These are phyloP conservation scores for Sialis fuliginosa DNA, from an alignment of 2,888 invertebrate genomes.

Conservation along the genomic window DNA sequence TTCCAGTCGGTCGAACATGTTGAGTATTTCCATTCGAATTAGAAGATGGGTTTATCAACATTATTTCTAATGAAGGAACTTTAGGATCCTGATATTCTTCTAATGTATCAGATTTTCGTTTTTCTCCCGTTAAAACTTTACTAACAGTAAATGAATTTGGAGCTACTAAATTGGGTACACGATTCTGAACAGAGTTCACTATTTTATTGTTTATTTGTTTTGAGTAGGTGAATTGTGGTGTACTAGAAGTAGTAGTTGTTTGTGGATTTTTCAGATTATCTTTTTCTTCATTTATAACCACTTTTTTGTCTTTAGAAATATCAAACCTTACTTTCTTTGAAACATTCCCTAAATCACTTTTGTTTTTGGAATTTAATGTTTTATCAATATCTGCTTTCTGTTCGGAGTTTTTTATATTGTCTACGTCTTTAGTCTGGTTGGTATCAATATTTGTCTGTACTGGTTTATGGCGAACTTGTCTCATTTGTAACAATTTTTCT, in stretches of 20 bases:
- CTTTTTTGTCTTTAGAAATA: neutral
- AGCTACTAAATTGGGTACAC: constrained; percentile 4
- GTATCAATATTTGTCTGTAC: neutral
- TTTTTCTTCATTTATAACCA: no score
- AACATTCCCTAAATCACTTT: no score
- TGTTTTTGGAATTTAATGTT: no score
- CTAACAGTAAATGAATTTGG: constrained; percentile 22
- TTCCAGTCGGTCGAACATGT: neutral
- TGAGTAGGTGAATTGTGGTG: neutral
- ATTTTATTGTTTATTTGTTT: neutral
- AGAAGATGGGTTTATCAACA: constrained; percentile 13
- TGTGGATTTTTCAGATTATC: neutral
- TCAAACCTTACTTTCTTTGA: no score
- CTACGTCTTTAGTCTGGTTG: neutral
- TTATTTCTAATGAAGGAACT: constrained; percentile 17
- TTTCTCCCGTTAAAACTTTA: constrained; percentile 23
- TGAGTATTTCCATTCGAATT: neutral
- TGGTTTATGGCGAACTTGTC: constrained; percentile 24
- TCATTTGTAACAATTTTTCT: constrained; percentile 25
- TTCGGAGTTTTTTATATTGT: neutral
- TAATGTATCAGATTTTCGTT: constrained; percentile 17
- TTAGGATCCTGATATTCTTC: constrained; percentile 11
- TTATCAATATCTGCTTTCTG: neutral
- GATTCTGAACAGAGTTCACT: neutral
- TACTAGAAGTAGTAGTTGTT: neutral